Conservation (phyloP, 2,888 invertebrate genomes). For the Cecidostiba fungosa region DNA sequence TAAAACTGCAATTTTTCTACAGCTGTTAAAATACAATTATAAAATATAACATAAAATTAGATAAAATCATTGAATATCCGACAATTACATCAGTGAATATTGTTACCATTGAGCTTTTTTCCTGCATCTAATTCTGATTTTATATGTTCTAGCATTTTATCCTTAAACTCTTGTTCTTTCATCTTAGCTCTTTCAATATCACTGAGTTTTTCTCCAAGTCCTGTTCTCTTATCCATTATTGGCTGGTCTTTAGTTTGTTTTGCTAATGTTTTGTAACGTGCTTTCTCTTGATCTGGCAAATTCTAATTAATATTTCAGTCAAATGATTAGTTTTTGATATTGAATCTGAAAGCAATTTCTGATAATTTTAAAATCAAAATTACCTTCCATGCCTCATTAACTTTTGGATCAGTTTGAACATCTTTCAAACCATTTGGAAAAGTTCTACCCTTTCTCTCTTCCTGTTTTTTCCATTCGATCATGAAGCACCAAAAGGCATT, state of each 20-base stretch:
- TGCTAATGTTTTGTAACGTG: conserved; percentile 71
- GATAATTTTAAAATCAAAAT: conserved; percentile 6
- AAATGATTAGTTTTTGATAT: neutral
- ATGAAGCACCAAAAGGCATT: neutral
- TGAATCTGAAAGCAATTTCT: neutral
- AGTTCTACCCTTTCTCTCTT: conserved; percentile 69
- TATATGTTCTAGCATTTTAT: conserved; percentile 71
- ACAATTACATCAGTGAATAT: neutral
- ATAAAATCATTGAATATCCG: neutral
- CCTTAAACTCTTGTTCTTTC: conserved; percentile 64
- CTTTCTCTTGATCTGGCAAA: conserved; percentile 64
- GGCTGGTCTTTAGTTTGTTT: conserved; percentile 68
- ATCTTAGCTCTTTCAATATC: conserved; percentile 67
- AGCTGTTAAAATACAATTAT: conserved; percentile 63
- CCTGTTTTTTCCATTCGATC: conserved; percentile 69
- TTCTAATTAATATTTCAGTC: conserved; percentile 37
- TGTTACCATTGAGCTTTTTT: conserved; percentile 64
- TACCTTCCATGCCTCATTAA: conserved; percentile 73
- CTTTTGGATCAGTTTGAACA: conserved; percentile 69
- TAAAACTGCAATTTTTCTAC: conserved; percentile 71
- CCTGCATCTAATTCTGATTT: conserved; percentile 62
- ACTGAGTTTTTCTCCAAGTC: conserved; percentile 71
- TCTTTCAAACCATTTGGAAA: conserved; percentile 71
- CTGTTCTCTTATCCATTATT: conserved; percentile 70
- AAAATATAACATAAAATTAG: neutral